These are phyloP conservation scores for Bombus superbus DNA, from an alignment of 1,140 invertebrate genomes.

Conservation along the genomic window DNA sequence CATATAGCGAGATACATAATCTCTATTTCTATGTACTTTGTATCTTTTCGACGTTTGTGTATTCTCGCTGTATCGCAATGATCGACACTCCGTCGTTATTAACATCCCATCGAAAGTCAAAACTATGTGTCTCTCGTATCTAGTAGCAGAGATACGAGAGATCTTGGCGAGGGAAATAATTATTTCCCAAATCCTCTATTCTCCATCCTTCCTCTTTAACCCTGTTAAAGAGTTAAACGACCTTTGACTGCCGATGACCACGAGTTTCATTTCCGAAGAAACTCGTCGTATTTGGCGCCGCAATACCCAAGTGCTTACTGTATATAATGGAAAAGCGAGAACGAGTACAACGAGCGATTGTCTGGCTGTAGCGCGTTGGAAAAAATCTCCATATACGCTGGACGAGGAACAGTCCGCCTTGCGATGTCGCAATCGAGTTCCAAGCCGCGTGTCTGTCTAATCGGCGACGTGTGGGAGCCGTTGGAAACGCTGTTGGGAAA, in stretches of 20 bases:
- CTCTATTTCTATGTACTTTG: too few relatives aligned
- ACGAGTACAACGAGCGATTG: constrained; percentile 4
- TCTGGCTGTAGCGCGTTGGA: background rate
- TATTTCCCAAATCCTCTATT: too few relatives aligned
- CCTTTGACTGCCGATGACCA: background rate
- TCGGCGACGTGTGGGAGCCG: constrained; percentile 35
- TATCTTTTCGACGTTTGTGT: too few relatives aligned
- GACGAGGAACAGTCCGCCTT: background rate
- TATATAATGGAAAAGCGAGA: background rate
- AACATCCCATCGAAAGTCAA: too few relatives aligned
- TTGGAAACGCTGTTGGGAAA: constrained; percentile 26
- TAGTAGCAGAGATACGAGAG: too few relatives aligned
- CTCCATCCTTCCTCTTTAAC: too few relatives aligned
- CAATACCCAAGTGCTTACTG: background rate
- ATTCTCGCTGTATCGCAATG: too few relatives aligned
- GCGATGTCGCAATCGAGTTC: constrained; percentile 34
- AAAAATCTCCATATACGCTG: constrained; percentile 27
- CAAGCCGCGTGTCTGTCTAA: constrained; percentile 38
- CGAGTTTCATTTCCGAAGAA: background rate
- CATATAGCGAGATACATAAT: too few relatives aligned
- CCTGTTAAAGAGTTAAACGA: too few relatives aligned
- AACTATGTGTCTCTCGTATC: too few relatives aligned
- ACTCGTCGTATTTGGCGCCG: background rate
- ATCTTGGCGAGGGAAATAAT: too few relatives aligned
- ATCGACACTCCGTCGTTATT: too few relatives aligned